Conservation (phyloP, 2,888 invertebrate species). For the Trissolcus japonicus region DNA sequence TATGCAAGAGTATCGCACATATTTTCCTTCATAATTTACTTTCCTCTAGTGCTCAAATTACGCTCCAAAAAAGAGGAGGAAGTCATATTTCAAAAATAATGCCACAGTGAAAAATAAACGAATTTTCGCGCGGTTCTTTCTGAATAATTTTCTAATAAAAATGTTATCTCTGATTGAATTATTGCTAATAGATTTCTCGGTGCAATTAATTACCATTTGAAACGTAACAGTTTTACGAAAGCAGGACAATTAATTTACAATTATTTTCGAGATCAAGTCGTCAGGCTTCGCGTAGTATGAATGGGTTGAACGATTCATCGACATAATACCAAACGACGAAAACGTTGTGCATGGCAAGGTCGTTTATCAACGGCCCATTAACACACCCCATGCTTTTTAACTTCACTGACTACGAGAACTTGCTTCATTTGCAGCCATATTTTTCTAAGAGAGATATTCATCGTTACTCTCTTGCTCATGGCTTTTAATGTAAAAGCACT, state of each 20-base stretch:
- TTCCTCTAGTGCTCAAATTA: conserved; percentile 38
- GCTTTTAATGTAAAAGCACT: conserved; percentile 57
- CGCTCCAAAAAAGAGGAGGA: conserved; percentile 47
- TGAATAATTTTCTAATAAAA: conserved; percentile 55
- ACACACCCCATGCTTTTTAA: conserved; percentile 62
- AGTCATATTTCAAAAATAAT: conserved; percentile 54
- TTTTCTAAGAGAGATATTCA: conserved; percentile 64
- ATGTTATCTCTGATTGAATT: conserved; percentile 53
- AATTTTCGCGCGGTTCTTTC: conserved; percentile 40
- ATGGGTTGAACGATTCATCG: conserved; percentile 57
- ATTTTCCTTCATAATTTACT: conserved; percentile 54
- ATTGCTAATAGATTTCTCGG: conserved; percentile 42
- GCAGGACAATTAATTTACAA: conserved; percentile 24
- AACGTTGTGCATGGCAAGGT: conserved; percentile 60
- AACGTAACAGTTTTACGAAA: conserved; percentile 19
- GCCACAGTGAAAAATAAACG: conserved; percentile 45
- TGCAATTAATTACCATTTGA: conserved; percentile 26
- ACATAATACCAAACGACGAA: conserved; percentile 57
- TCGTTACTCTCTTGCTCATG: conserved; percentile 61
- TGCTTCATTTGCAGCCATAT: conserved; percentile 67
- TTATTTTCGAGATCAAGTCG: conserved; percentile 21
- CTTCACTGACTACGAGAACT: conserved; percentile 64
- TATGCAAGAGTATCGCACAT: conserved; percentile 48
- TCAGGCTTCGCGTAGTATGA: conserved; percentile 34
- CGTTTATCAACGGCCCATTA: conserved; percentile 70